These are phyloP conservation scores for Serripes groenlandicus DNA, from an alignment of 2,888 invertebrate species.

Conservation along the genomic window DNA sequence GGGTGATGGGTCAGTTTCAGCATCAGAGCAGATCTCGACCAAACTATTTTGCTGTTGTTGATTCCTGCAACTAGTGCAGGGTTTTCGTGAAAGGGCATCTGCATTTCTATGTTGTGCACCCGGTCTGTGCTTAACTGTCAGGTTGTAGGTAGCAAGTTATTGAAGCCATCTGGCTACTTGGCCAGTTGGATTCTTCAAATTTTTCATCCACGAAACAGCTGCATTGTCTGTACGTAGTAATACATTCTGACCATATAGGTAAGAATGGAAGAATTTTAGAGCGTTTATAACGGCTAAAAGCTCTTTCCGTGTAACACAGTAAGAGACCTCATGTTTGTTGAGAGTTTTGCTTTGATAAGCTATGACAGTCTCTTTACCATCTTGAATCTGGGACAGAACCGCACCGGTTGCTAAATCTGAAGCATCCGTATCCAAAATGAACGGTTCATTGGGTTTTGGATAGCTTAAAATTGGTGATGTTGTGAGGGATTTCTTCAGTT, in stretches of 20 bases:
- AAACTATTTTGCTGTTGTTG: too few relatives aligned
- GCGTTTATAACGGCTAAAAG: slow-evolving; percentile 36
- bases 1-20: too few relatives aligned
- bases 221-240: slow-evolving; percentile 6
- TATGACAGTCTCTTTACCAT: slow-evolving; percentile 18
- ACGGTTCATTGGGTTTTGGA: slow-evolving; percentile 19
- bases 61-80: not conserved
- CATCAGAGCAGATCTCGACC: too few relatives aligned
- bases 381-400: slow-evolving; percentile 10
- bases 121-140: not conserved
- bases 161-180: not conserved
- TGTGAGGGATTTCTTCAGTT: slow-evolving; percentile 8
- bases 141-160: not conserved
- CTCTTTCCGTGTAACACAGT: slow-evolving; percentile 34
- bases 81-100: not conserved
- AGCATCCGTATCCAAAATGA: slow-evolving; percentile 37
- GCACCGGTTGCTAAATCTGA: slow-evolving; percentile 22
- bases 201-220: slow-evolving; percentile 4
- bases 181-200: slow-evolving; percentile 2
- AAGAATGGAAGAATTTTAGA: slow-evolving; percentile 30
- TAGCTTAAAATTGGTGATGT: slow-evolving; percentile 28
- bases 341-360: slow-evolving; percentile 43
- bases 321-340: slow-evolving; percentile 18
- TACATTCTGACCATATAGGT: slow-evolving; percentile 18
- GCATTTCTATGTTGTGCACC: slow-evolving; percentile 4